A percentile compares a stretch with the other conserved stretches of the same genome.
phyloP scores from a whole-genome alignment of 2,888 invertebrate genomes.

The Formica aserva region DNA sequence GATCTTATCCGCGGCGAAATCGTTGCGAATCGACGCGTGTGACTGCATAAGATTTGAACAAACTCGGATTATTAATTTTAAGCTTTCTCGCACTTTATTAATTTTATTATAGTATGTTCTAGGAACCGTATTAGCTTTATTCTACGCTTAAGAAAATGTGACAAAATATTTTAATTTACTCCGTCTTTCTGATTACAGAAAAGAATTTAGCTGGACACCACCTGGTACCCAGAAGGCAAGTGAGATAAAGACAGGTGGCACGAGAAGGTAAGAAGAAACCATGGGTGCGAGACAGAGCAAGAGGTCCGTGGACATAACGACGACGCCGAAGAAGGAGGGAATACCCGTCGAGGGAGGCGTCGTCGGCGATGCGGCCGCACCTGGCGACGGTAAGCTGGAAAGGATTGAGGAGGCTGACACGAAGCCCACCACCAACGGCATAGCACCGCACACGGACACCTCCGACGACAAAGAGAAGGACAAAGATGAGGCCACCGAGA shows the following conservation, averaged over 20 bases:
- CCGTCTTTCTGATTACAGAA: constrained; percentile 65
- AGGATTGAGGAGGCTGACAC: constrained; percentile 92
- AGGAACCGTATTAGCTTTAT: neutral
- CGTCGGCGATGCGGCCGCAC: constrained; percentile 88
- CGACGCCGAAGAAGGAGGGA: constrained; percentile 88
- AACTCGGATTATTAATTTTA: neutral
- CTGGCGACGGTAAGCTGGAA: constrained; percentile 89
- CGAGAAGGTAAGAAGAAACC: constrained; percentile 66
- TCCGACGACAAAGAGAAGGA: constrained; percentile 89
- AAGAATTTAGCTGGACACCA: constrained; percentile 63
- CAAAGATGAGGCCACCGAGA: constrained; percentile 90
- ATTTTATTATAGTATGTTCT: neutral
- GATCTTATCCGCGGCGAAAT: constrained; percentile 39
- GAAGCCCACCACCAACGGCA: constrained; percentile 92
- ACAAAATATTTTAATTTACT: constrained; percentile 10
- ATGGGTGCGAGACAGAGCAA: constrained; percentile 96
- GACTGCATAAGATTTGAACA: constrained; percentile 18
- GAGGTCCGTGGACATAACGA: constrained; percentile 94
- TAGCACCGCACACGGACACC: constrained; percentile 89
- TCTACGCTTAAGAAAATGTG: neutral
- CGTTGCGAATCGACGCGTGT: constrained; percentile 12
- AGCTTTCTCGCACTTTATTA: constrained; percentile 2
- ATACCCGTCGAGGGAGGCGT: constrained; percentile 84
- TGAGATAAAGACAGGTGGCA: constrained; percentile 58
- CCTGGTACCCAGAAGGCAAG: constrained; percentile 56